phyloP scores from a whole-genome alignment of 2,888 invertebrate species.

The Eledona agricola region DNA sequence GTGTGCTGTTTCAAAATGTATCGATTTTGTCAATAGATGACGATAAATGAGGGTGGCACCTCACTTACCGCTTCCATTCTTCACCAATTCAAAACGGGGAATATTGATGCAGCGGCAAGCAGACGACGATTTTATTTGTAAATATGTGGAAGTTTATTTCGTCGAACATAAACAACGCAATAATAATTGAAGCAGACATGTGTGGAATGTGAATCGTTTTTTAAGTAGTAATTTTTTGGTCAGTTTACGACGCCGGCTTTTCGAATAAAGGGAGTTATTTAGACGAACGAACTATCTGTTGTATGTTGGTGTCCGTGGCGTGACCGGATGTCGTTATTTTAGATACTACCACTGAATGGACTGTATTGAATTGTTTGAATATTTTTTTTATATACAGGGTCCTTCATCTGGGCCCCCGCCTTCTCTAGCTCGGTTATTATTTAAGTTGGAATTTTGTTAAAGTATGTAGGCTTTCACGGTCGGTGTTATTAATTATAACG shows the following conservation, averaged over 20 bases:
- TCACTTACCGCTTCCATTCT: too few species aligned
- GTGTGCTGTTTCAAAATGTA: conserved; percentile 14
- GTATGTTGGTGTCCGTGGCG: conserved; percentile 24
- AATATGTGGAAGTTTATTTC: too few species aligned
- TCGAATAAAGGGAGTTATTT: conserved; percentile 12
- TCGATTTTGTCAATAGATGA: conserved; percentile 24
- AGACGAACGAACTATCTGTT: conserved; percentile 7
- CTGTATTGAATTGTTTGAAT: too few species aligned
- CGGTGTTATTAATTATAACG: too few species aligned
- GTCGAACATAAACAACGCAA: conserved; percentile 34
- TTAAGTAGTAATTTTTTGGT: conserved; percentile 4
- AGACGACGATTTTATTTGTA: conserved; percentile 31
- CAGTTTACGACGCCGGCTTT: neutral
- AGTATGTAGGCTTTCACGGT: too few species aligned
- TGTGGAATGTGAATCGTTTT: conserved; percentile 6
- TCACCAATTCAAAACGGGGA: too few species aligned
- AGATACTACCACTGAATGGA: conserved; percentile 28
- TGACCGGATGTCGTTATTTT: conserved; percentile 31
- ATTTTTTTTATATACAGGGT: conserved; percentile 9
- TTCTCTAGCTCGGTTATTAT: too few species aligned
- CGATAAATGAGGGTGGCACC: too few species aligned
- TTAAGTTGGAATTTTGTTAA: too few species aligned
- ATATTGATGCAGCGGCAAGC: too few species aligned
- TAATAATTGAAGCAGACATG: conserved; percentile 14
- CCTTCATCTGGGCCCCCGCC: too few species aligned